A percentile compares a stretch with the other conserved stretches of the same genome.
phyloP scores from a whole-genome alignment of 37 sponge, comb jelly and placozoan species.

The Ephydatia muelleri region DNA sequence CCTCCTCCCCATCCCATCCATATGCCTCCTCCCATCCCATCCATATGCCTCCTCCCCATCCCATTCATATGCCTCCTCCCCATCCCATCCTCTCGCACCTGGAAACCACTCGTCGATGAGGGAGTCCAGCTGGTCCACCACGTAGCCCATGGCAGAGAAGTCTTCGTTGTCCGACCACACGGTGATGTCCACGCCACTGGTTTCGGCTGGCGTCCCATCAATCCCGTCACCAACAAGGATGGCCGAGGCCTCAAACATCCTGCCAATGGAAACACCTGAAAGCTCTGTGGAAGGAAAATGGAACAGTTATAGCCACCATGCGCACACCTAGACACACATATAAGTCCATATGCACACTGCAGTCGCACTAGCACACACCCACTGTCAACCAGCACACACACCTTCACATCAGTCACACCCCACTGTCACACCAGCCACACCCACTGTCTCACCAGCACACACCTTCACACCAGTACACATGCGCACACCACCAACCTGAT shows the following conservation, averaged over 20 bases:
- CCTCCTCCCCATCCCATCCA: neutral
- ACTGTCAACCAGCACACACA: neutral
- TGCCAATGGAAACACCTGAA: neutral
- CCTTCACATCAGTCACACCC: conserved; percentile 3
- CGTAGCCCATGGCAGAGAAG: conserved; percentile 90
- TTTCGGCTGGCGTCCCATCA: conserved; percentile 13
- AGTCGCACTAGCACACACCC: neutral
- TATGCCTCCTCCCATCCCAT: neutral
- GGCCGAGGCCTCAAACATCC: conserved; percentile 39
- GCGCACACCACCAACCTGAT: conserved; percentile 4
- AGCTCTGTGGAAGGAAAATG: neutral
- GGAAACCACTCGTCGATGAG: conserved; percentile 98
- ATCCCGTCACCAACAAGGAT: conserved; percentile 56
- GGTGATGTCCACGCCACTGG: conserved; percentile 77
- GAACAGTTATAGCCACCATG: too few species aligned
- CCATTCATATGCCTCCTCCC: neutral
- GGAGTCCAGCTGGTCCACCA: conserved; percentile 93
- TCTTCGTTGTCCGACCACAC: conserved; percentile 77
- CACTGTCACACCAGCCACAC: too few species aligned
- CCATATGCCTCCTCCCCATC: neutral
- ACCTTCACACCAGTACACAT: neutral
- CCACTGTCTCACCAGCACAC: neutral
- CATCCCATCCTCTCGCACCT: conserved; percentile 53
- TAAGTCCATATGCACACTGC: too few species aligned
- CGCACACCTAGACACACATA: conserved; percentile 4